Evolutionary conservation across 2,797 vertebrate species (phyloP), one percentile per base, ranked within the genome.

Genomic region (Aphelocoma californica): DNA sequence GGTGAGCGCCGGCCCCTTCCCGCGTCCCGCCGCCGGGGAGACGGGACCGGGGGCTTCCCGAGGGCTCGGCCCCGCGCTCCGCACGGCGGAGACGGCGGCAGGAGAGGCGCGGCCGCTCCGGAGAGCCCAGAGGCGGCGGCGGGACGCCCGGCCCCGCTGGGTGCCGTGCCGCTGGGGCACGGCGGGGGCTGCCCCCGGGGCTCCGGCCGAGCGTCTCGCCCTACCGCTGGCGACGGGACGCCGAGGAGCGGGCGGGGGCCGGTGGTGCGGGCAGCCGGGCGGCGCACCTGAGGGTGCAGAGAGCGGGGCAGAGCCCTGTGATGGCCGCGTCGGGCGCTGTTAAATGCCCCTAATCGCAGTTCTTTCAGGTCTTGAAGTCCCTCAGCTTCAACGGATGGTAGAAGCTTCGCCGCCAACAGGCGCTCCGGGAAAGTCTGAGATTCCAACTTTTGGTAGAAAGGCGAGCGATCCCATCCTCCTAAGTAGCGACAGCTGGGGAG

Each of bases 1-100:
- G 98, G 98, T 98, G 97, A 98, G 97, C 79, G 82, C 24, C 32
- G n/a, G 53, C 45, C 85, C 57, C 64, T 26, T 58, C 36, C 65
- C 70, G 28, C 38, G 71, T 34, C 60, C 75, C 36, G 7, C 67
- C 29, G n/a, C 44, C 51, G 65, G 54, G 25, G 4, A 58, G 47
- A 32, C 14, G n/a, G 57, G 5, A 7, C 14, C 23, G n/a, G 36
- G 31, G 45, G 36, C 13, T 50, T 29, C 18, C 31, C 20, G 25
- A 19, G 31, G 31, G 38, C 31, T 31, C 42, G 26, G 56, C 21
- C 16, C 47, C 34, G 58, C 48, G 18, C 25, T 61, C 48, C 48
- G 48, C 29, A 18, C 50, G 21, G 48, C 28, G 29, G 44, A 62
- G 18, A n/a, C 10, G n/a, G 77, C 10, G 31, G 13, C 53, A 9